Base-by-base conservation (phyloP, 2,888 invertebrate genomes). In the Epinotia brunnichana region DNA sequence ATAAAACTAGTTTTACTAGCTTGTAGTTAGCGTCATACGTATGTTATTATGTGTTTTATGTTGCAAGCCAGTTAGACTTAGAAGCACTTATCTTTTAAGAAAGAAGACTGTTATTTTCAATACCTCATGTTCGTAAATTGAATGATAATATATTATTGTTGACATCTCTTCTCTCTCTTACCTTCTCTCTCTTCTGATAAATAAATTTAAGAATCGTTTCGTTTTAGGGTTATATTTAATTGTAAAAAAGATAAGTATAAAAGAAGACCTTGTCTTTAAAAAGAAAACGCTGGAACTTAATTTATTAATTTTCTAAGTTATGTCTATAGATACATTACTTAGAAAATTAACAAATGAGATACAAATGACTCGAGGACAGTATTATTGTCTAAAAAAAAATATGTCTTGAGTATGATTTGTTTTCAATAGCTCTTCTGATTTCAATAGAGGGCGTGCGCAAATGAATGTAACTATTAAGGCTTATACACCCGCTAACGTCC, bases 341-440 rank as follows among this genome's bases (percentile, higher is more conserved):
- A n/a, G n/a, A n/a, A n/a, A n/a, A n/a, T n/a, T n/a, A n/a, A n/a
- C n/a, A 5, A 48, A 48, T 48, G 44, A n/a, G 1, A 44, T 15
- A 48, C 0, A 1, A n/a, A n/a, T 5, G 11, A 44, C 19, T 3
- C 15, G 17, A 44, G 3, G 3, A 57, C n/a, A 39, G 15, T 13
- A 41, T n/a, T 63, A 51, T 17, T 29, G 11, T 19, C 17, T 64
- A 53, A 53, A n/a, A n/a, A n/a, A n/a, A n/a, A n/a, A 24, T 0
- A 21, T 39, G 39, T 39, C 61, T 48, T 54, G 56, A 54, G 41
- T 56, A 41, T 66, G 66, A 66, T 66, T 66, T 2, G 66, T 66
- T 66, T 66, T 54, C 56, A 66, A 66, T 66, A 56, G n/a, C 56
- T 39, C 24, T 41, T 56, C n/a, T 56, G 21, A 56, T n/a, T 54